A percentile compares a stretch with the other conserved stretches of the same genome.
phyloP scores from a whole-genome alignment of 2,888 invertebrate genomes.

The Drosophila percnosoma region DNA sequence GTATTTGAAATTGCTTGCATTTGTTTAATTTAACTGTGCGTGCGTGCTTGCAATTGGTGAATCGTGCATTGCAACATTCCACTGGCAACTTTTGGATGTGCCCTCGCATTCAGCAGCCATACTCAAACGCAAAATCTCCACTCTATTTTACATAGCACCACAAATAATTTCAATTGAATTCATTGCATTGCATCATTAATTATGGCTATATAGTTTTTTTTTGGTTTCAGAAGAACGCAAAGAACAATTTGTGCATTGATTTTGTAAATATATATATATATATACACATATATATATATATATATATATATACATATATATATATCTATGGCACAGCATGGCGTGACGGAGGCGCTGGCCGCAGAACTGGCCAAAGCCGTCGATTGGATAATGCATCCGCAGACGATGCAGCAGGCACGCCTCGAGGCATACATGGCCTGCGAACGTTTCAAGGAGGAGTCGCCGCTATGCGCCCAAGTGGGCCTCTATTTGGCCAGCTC shows the following conservation, averaged over 20 bases:
- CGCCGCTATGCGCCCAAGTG: constrained; percentile 93
- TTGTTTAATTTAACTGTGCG: background rate
- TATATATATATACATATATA: background rate
- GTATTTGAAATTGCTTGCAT: background rate
- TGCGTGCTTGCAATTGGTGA: background rate
- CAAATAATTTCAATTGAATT: constrained; percentile 20
- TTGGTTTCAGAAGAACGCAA: background rate
- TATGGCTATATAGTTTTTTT: background rate
- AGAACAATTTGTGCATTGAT: background rate
- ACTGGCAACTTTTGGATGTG: background rate
- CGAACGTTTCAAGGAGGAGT: constrained; percentile 88
- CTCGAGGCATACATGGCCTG: constrained; percentile 94
- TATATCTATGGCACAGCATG: constrained; percentile 77
- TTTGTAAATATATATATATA: background rate
- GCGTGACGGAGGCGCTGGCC: constrained; percentile 85
- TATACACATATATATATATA: background rate
- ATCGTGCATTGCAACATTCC: background rate
- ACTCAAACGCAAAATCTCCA: background rate
- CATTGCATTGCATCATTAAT: constrained; percentile 33
- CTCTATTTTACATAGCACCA: background rate
- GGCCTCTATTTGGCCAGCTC: constrained; percentile 91
- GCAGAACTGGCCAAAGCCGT: constrained; percentile 92
- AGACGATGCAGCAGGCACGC: constrained; percentile 90
- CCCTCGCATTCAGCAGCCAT: background rate
- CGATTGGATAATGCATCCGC: constrained; percentile 93